phyloP scores from a whole-genome alignment of 2,113 vertebrate genomes.

The Oncorhynchus clarkii region DNA sequence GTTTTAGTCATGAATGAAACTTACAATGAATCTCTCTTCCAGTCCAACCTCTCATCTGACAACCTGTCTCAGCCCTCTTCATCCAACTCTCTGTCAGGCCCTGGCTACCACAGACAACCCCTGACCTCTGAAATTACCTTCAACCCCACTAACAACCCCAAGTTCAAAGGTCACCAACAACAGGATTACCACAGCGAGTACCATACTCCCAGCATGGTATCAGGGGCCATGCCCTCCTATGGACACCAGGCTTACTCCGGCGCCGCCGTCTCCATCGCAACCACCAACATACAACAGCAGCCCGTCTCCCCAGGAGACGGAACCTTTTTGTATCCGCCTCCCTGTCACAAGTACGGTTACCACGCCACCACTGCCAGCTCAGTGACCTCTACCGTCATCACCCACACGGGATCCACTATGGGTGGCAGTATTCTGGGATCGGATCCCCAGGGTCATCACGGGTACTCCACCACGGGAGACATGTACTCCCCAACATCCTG shows the following conservation, averaged over 20 bases:
- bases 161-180: slow-evolving; percentile 44
- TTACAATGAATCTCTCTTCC: slow-evolving; percentile 14
- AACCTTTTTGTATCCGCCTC: slow-evolving; percentile 59
- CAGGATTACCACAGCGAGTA: slow-evolving; percentile 57
- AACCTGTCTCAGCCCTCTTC: slow-evolving; percentile 55
- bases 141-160: slow-evolving; percentile 30
- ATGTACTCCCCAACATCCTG: slow-evolving; percentile 47
- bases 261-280: slow-evolving; percentile 32
- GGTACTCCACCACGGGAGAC: slow-evolving; percentile 52
- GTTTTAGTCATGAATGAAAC: too few species aligned
- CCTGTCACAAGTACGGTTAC: slow-evolving; percentile 66
- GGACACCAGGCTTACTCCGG: slow-evolving; percentile 54
- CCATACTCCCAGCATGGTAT: slow-evolving; percentile 39
- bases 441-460: slow-evolving; percentile 41
- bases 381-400: slow-evolving; percentile 72
- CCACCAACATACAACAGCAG: slow-evolving; percentile 48
- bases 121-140: slow-evolving; percentile 42
- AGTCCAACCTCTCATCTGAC: slow-evolving; percentile 61
- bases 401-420: slow-evolving; percentile 63
- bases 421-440: slow-evolving; percentile 37
- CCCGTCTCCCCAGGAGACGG: slow-evolving; percentile 21
- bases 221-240: slow-evolving; percentile 17
- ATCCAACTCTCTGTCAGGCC: slow-evolving; percentile 38
- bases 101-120: slow-evolving; percentile 39
- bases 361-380: slow-evolving; percentile 32